phyloP scores from a whole-genome alignment of 2,797 vertebrate species.

The Mormyrops attenuatus region DNA sequence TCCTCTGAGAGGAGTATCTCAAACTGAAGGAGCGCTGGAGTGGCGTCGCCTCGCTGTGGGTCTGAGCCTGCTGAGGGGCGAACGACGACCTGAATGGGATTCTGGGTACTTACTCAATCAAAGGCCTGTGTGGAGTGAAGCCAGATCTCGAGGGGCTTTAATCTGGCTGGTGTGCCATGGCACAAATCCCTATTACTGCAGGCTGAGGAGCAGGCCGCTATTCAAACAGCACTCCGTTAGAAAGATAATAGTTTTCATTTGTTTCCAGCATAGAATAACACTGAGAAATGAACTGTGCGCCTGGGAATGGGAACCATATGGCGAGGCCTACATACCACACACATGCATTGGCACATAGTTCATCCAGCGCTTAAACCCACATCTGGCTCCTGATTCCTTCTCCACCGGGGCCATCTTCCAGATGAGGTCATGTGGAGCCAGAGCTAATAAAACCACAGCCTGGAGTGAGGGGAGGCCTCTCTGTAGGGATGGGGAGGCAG shows the following conservation, averaged over 20 bases:
- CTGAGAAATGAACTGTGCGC: constrained; percentile 23
- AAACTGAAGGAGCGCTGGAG: background rate
- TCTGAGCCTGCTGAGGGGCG: background rate
- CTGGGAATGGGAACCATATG: constrained; percentile 29
- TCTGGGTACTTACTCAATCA: constrained; percentile 6
- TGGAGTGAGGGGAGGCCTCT: background rate
- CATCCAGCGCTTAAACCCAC: constrained; percentile 20
- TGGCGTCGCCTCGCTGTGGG: background rate
- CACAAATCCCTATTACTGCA: constrained; percentile 9
- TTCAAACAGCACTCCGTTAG: constrained; percentile 12
- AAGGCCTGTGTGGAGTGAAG: constrained; percentile 16
- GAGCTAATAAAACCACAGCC: constrained; percentile 26
- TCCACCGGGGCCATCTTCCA: constrained; percentile 19
- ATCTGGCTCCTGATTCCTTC: constrained; percentile 26
- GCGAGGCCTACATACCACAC: constrained; percentile 23
- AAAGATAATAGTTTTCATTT: constrained; percentile 26
- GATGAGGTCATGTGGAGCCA: constrained; percentile 25
- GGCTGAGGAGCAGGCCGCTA: background rate
- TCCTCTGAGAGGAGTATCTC: background rate
- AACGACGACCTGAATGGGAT: constrained; percentile 10
- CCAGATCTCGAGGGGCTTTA: constrained; percentile 3
- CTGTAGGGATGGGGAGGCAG: background rate
- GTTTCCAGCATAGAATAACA: constrained; percentile 23
- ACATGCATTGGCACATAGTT: constrained; percentile 26
- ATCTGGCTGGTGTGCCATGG: constrained; percentile 22